Evolutionary conservation across 2,113 vertebrate species (phyloP).

Genomic region (Cinclus mexicanus): DNA sequence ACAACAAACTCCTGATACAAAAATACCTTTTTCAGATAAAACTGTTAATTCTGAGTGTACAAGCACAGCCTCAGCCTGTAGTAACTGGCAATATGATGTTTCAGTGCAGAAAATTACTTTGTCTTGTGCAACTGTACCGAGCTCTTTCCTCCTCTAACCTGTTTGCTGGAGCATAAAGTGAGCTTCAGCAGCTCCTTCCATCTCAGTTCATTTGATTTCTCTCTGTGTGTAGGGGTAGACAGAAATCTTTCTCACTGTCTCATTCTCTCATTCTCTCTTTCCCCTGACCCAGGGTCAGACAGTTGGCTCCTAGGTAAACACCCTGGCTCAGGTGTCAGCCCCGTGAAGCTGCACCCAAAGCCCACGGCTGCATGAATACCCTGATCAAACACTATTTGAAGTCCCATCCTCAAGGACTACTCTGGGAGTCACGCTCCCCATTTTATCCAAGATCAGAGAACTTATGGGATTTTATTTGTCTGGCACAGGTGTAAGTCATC

Average conservation of each 20-base stretch:
- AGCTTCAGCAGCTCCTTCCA: neutral
- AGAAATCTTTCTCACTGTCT: neutral
- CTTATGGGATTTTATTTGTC: neutral
- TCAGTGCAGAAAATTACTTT: neutral
- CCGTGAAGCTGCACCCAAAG: neutral
- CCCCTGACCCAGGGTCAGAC: neutral
- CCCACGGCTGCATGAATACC: fast-evolving
- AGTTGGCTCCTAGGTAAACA: neutral
- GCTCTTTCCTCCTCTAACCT: neutral
- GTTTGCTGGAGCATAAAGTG: neutral
- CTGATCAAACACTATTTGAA: neutral
- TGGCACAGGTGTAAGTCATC: neutral
- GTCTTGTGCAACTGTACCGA: neutral
- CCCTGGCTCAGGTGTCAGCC: neutral
- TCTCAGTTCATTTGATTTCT: neutral
- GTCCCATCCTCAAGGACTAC: neutral
- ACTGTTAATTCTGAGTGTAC: neutral
- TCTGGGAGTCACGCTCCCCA: neutral
- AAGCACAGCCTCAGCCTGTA: neutral
- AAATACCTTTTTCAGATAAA: neutral
- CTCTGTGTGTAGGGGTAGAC: neutral
- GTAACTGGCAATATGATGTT: neutral
- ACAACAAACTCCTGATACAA: neutral
- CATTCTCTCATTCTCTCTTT: neutral
- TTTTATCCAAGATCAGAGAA: neutral